Evolutionary conservation across 2,888 invertebrate genomes (phyloP), one percentile per base, ranked within the genome.

Genomic region (Hofmannophila pseudospretella): DNA sequence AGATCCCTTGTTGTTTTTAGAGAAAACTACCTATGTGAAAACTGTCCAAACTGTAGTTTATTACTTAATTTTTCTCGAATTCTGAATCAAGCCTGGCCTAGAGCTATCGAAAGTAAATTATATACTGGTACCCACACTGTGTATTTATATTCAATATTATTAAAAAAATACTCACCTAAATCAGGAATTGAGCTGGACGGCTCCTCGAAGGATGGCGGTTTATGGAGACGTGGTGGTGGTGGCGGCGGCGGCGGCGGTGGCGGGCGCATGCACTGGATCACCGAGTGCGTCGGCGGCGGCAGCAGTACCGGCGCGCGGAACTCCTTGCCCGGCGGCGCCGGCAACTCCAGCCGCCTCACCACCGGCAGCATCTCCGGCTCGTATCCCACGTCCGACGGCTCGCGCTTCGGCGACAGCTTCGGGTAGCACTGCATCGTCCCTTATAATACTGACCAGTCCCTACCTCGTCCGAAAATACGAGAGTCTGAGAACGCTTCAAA

Each of bases 111-210:
- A n/a, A n/a, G n/a, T n/a, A n/a, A n/a, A n/a, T n/a, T n/a, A n/a
- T n/a, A n/a, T n/a, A n/a, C n/a, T n/a, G n/a, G n/a, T n/a, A n/a
- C n/a, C n/a, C n/a, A n/a, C n/a, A n/a, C n/a, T n/a, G n/a, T n/a
- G n/a, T n/a, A n/a, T n/a, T n/a, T n/a, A n/a, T n/a, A n/a, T n/a
- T n/a, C n/a, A n/a, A n/a, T n/a, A n/a, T n/a, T n/a, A n/a, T n/a
- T n/a, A n/a, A n/a, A n/a, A 4, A 38, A 14, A 25, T 12, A 88
- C 94, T 93, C 71, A 95, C 95, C 95, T 88, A 95, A 89, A 89
- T 95, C 95, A 49, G 95, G 95, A 75, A 95, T 95, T 57, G 95
- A 95, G 85, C 94, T 94, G 52, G 94, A 93, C 7, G 95, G 94
- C 74, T 95, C 94, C 81, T 95, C 95, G 71, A 91, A 89, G 52